Base-by-base conservation (phyloP, 2,797 vertebrate genomes). In the Sebastolobus altivelis region DNA sequence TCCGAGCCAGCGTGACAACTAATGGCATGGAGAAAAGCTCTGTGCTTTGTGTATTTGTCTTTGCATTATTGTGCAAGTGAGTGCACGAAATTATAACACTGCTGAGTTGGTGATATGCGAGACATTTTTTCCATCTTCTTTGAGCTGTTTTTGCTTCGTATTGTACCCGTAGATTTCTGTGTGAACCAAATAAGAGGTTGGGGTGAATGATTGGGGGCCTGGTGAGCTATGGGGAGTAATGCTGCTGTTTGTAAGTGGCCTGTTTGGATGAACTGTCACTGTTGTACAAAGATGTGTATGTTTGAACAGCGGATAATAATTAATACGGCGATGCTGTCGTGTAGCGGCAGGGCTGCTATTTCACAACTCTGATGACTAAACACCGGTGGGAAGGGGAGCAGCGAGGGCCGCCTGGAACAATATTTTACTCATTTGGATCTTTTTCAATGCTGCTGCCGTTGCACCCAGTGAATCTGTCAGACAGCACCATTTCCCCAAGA, bases 211-310 rank as follows among this genome's bases (percentile, higher is more conserved):
- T 83, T 92, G 93, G 90, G 79, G 87, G 89, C 88, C 92, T 91
- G 91, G 90, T 95, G 92, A 95, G 95, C 94, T 94, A 91, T 91
- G 94, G 93, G 95, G 96, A 96, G 87, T 94, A 95, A 96, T 95
- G 94, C 96, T 94, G 96, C 96, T 95, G 95, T 91, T 90, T 94
- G 94, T 96, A 97, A 98, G 97, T 97, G 97, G 96, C 97, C 95
- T 97, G 96, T 98, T 97, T 97, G 95, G 93, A 96, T 95, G 96
- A 97, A 95, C 96, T 98, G 97, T 96, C 97, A 97, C 95, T 96
- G 97, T 95, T 96, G 96, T 95, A 97, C 96, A 97, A 97, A 97
- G 96, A 97, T 95, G 95, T 96, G 97, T 96, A 89, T 90, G 97
- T 97, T 97, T 97, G 96, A 97, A 94, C 95, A 94, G 94, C 93